Percentiles rank a stretch among this genome's conserved stretches.
phyloP scores from a whole-genome alignment of 2,888 invertebrate species.

The Mythimna lalbum region DNA sequence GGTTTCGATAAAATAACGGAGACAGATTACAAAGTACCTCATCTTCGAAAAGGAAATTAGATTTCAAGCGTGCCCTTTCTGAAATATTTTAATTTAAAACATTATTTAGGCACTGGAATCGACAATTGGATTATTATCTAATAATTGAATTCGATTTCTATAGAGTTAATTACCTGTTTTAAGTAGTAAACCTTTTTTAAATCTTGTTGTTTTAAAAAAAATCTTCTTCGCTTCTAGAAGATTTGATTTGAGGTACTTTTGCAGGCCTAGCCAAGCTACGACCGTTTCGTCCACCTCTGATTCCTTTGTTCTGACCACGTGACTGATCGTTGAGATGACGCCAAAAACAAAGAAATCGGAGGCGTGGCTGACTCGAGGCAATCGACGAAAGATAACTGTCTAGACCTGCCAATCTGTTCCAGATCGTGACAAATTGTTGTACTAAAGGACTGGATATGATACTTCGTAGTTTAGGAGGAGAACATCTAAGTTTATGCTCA shows the following conservation, averaged over 20 bases:
- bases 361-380: too few species aligned
- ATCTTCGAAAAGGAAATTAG: constrained; percentile 49
- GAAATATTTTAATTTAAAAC: constrained; percentile 49
- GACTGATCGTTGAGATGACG: too few species aligned
- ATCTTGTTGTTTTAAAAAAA: background rate
- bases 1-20: constrained; percentile 38
- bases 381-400: too few species aligned
- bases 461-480: too few species aligned
- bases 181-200: too few species aligned
- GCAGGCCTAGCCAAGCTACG: too few species aligned
- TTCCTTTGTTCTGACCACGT: too few species aligned
- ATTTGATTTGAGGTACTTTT: too few species aligned
- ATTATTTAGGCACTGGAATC: constrained; percentile 44
- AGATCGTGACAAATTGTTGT: background rate
- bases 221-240: background rate
- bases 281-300: too few species aligned
- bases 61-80: constrained; percentile 33
- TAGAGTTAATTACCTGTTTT: background rate
- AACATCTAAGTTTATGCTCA: too few species aligned
- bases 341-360: too few species aligned
- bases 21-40: constrained; percentile 36
- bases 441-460: too few species aligned
- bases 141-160: constrained; percentile 12
- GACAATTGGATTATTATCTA: constrained; percentile 39
- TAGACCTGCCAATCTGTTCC: background rate